A percentile compares a stretch with the other conserved stretches of the same genome.
These are phyloP conservation scores for Augochlora pura DNA, from an alignment of 1,140 invertebrate genomes.

Conservation along the genomic window DNA sequence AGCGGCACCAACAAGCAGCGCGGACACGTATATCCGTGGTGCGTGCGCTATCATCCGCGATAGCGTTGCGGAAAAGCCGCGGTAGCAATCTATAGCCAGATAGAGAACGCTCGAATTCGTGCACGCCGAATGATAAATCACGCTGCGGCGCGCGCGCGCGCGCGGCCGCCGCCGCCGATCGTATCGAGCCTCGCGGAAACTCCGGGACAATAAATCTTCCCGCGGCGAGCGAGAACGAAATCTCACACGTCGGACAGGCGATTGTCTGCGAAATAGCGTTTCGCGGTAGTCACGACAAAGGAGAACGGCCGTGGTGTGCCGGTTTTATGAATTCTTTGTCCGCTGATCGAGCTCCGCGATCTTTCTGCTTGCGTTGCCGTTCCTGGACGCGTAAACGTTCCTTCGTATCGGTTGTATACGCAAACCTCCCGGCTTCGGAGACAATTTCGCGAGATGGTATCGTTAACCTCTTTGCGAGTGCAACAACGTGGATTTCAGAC, in stretches of 20 bases:
- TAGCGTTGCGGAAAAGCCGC: constrained; percentile 15
- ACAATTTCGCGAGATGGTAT: too few species aligned
- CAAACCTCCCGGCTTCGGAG: too few species aligned
- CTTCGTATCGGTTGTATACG: too few species aligned
- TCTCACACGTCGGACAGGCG: not conserved
- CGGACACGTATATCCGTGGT: not conserved
- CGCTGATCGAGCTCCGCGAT: too few species aligned
- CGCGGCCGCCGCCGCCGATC: too few species aligned
- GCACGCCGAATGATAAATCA: constrained; percentile 57
- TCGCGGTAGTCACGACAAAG: not conserved
- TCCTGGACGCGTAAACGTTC: too few species aligned
- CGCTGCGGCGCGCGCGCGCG: not conserved
- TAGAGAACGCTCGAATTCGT: constrained; percentile 37
- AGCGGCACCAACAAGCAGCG: not conserved
- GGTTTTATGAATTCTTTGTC: not conserved
- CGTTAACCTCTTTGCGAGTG: too few species aligned
- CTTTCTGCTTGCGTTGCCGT: too few species aligned
- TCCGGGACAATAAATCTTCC: constrained; percentile 48
- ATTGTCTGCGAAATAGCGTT: constrained; percentile 1
- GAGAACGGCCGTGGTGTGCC: not conserved
- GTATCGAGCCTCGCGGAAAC: constrained; percentile 49
- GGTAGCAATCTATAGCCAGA: not conserved
- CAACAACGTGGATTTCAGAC: too few species aligned
- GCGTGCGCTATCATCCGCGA: constrained; percentile 27
- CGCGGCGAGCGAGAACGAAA: constrained; percentile 27